These are phyloP conservation scores for Chrysocyon brachyurus DNA, from an alignment of 2,797 vertebrate species.

Conservation along the genomic window DNA sequence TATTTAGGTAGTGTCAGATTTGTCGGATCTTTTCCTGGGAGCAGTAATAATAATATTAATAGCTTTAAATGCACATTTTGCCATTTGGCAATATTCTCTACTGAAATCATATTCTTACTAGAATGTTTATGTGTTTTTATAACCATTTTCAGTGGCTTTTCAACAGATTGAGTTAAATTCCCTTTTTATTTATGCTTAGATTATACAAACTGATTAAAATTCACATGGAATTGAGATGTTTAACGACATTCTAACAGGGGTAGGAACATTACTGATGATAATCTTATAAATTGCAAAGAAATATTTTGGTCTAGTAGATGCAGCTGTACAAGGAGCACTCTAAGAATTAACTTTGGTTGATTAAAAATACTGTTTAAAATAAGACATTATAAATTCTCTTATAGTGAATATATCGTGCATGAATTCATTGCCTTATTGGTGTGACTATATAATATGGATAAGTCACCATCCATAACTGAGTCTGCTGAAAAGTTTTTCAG, in stretches of 20 bases:
- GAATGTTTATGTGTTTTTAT: not conserved
- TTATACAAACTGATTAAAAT: conserved; percentile 22
- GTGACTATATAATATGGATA: not conserved
- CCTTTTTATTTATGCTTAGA: not conserved
- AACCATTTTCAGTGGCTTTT: not conserved
- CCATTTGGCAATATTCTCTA: not conserved
- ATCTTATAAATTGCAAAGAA: conserved; percentile 48
- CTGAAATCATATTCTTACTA: not conserved
- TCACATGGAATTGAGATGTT: conserved; percentile 2
- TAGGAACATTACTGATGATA: not conserved
- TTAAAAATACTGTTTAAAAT: conserved; percentile 5
- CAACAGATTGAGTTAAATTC: not conserved
- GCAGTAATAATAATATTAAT: conserved; percentile 13
- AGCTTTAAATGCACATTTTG: not conserved
- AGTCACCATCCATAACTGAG: not conserved
- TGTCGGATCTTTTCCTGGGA: not conserved
- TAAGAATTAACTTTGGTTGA: not conserved
- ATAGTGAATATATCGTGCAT: not conserved
- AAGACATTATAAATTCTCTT: not conserved
- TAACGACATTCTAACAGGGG: not conserved
- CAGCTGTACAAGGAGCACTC: not conserved
- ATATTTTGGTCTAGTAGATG: not conserved
- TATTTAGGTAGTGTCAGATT: not conserved
- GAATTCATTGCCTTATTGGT: not conserved
- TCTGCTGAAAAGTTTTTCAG: not conserved